Conservation (phyloP, 2,888 invertebrate genomes). For the Euzophera pinguis region DNA sequence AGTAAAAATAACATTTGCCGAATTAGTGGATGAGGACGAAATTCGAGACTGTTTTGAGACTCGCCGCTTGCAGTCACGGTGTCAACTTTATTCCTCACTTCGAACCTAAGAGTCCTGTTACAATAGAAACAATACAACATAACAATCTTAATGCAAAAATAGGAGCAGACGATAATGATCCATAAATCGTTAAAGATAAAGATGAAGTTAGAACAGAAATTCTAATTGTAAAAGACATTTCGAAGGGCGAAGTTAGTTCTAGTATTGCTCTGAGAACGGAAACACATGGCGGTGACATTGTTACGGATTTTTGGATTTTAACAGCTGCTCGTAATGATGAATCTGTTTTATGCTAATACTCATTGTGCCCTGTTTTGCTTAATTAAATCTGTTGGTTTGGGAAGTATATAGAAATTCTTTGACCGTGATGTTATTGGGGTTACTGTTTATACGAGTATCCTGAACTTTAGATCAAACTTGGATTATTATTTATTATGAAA, state of each 20-base stretch:
- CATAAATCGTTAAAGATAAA: constrained; percentile 9
- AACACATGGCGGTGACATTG: constrained; percentile 27
- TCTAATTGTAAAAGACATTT: constrained; percentile 11
- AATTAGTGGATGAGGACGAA: constrained; percentile 27
- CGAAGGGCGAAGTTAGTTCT: background rate
- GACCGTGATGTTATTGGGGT: background rate
- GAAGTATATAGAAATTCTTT: background rate
- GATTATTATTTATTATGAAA: background rate
- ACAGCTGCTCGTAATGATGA: constrained; percentile 20
- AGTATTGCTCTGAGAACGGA: constrained; percentile 23
- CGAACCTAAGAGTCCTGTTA: constrained; percentile 26
- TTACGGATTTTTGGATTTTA: constrained; percentile 25
- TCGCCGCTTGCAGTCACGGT: constrained; percentile 24
- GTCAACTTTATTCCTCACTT: constrained; percentile 26
- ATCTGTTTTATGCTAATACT: constrained; percentile 11
- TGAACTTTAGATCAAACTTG: background rate
- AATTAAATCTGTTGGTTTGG: constrained; percentile 8
- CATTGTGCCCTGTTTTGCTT: constrained; percentile 8
- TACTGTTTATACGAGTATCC: background rate
- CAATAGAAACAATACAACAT: constrained; percentile 7
- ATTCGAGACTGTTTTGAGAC: constrained; percentile 30
- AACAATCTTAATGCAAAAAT: constrained; percentile 14
- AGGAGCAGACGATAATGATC: constrained; percentile 14
- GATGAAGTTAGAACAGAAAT: constrained; percentile 11
- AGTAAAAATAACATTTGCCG: constrained; percentile 30